Evolutionary conservation across 1,140 invertebrate species (phyloP).

Genomic region (Hyles vespertilio): DNA sequence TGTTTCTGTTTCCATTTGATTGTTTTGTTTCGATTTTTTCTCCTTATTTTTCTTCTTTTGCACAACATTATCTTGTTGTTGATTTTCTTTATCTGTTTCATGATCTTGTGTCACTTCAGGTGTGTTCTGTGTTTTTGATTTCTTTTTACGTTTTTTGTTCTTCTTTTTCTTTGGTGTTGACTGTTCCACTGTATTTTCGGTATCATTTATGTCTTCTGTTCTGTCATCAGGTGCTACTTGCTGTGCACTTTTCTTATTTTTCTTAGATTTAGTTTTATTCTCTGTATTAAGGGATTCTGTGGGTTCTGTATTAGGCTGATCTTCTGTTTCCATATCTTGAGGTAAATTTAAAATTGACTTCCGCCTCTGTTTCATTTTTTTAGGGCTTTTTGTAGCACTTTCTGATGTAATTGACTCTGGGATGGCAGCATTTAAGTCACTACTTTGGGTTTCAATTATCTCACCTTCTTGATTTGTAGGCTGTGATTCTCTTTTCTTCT

Average conservation of each 20-base stretch:
- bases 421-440: not conserved
- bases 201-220: constrained; percentile 2
- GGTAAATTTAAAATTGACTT: not conserved
- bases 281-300: constrained; percentile 3
- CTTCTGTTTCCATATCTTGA: not conserved
- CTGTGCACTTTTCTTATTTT: constrained; percentile 15
- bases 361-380: constrained; percentile 2
- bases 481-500: constrained; percentile 18
- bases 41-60: constrained; percentile 9
- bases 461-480: not conserved
- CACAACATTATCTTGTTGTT: not conserved
- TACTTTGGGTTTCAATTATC: constrained; percentile 7
- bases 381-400: constrained; percentile 1
- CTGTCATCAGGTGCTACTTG: constrained; percentile 9
- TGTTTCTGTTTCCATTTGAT: not conserved
- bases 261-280: constrained; percentile 8
- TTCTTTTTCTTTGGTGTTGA: constrained; percentile 29
- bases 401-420: not conserved
- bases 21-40: constrained; percentile 13
- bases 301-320: not conserved
- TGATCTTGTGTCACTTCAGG: constrained; percentile 7
- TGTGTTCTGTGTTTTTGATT: constrained; percentile 11
- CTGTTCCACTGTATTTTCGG: not conserved
- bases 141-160: constrained; percentile 25
- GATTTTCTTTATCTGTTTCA: constrained; percentile 8